phyloP scores from a whole-genome alignment of 1,140 invertebrate species.

The Leptinotarsa defecta region DNA sequence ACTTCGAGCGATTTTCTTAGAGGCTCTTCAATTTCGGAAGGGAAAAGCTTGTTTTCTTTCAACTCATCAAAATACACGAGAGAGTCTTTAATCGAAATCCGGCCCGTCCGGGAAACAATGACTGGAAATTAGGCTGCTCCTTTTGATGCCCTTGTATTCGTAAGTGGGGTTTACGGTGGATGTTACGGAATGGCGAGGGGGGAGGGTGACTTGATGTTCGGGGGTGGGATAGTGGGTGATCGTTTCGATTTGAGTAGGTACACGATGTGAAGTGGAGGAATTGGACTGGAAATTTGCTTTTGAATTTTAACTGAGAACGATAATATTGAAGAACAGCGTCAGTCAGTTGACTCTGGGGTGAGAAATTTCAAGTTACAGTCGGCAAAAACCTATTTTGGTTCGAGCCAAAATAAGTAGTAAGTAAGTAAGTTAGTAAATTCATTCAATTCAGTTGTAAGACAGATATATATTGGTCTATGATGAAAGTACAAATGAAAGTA shows the following conservation, averaged over 20 bases:
- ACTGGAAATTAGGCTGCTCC: slow-evolving; percentile 15
- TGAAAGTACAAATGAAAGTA: neutral
- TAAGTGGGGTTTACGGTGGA: neutral
- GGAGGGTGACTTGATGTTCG: neutral
- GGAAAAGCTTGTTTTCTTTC: neutral
- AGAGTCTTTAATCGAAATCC: slow-evolving; percentile 14
- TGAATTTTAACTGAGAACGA: no score
- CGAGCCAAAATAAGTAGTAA: neutral
- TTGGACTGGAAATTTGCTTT: neutral
- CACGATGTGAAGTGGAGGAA: neutral
- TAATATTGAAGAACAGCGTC: no score
- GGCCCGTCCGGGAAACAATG: slow-evolving; percentile 13
- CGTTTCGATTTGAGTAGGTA: neutral
- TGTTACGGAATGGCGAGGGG: neutral
- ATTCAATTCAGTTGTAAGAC: no score
- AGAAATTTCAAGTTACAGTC: no score
- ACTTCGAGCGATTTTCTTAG: neutral
- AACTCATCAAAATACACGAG: slow-evolving; percentile 16
- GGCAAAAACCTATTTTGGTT: neutral
- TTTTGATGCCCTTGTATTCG: slow-evolving; percentile 1
- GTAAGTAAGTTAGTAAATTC: neutral
- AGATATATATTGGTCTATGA: neutral
- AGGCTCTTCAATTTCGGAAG: neutral
- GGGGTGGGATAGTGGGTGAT: neutral
- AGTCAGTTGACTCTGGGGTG: no score